Percentiles rank a stretch among this genome's conserved stretches.
phyloP scores from a whole-genome alignment of 2,888 invertebrate species.

The Cerceris rybyensis region DNA sequence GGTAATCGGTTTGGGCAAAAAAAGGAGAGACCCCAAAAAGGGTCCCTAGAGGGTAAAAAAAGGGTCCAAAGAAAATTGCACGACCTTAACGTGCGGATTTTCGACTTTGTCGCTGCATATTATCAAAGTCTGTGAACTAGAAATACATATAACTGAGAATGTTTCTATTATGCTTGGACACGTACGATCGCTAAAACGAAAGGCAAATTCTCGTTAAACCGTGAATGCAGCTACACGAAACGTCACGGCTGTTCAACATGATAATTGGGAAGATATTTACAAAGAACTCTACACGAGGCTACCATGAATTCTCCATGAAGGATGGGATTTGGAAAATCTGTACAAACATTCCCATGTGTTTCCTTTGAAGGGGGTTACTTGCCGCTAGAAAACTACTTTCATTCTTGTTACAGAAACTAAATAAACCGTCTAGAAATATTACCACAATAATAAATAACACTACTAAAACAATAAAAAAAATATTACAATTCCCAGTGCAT shows the following conservation, averaged over 20 bases:
- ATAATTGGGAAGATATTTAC: neutral
- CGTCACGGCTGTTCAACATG: neutral
- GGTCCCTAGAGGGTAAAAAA: neutral
- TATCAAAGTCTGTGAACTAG: constrained; percentile 57
- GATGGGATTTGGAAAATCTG: no score
- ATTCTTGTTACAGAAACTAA: no score
- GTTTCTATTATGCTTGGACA: neutral
- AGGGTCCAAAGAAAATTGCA: neutral
- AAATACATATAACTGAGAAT: neutral
- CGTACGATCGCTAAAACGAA: neutral
- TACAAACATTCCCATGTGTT: no score
- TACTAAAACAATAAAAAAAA: no score
- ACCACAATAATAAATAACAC: no score
- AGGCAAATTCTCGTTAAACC: neutral
- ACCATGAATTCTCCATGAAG: no score
- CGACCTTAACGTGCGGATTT: neutral
- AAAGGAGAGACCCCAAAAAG: no score
- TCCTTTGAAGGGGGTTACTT: no score
- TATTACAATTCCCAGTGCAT: no score
- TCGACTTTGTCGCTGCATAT: constrained; percentile 56
- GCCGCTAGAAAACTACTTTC: no score
- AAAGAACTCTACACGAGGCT: neutral
- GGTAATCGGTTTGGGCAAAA: no score
- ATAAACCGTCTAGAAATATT: no score
- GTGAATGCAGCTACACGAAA: neutral